Evolutionary conservation across 2,888 invertebrate species (phyloP).

Genomic region (Tetranychus truncatus): DNA sequence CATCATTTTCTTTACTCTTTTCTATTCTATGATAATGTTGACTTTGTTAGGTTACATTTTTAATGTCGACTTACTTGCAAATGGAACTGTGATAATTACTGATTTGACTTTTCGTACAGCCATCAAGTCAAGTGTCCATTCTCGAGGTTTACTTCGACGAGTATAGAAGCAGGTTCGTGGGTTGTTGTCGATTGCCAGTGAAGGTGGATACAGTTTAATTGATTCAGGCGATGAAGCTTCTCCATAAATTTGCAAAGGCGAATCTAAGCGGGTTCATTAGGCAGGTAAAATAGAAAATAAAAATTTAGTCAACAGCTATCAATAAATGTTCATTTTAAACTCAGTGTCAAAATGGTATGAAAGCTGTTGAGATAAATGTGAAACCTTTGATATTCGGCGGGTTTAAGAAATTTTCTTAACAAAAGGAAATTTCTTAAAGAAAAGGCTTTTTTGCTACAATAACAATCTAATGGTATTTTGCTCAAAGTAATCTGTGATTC

Average conservation of each 20-base stretch:
- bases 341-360: no score
- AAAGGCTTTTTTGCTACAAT: no score
- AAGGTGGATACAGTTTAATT: constrained; percentile 29
- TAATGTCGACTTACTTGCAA: constrained; percentile 13
- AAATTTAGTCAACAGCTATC: no score
- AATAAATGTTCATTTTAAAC: constrained; percentile 2
- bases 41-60: no score
- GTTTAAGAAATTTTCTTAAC: no score
- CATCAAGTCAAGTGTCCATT: constrained; percentile 30
- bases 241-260: constrained; percentile 27
- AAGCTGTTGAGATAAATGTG: no score
- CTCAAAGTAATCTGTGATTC: no score
- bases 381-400: no score
- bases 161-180: constrained; percentile 30
- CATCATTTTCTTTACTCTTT: no score
- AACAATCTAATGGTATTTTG: no score
- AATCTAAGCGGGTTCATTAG: constrained; percentile 24
- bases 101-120: constrained; percentile 20
- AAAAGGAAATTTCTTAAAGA: no score
- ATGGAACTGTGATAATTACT: constrained; percentile 24
- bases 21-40: no score
- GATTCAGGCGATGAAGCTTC: constrained; percentile 28
- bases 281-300: not conserved
- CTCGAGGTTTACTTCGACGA: constrained; percentile 29
- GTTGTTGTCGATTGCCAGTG: constrained; percentile 30